Evolutionary conservation across 2,888 invertebrate species (phyloP), one percentile per base, ranked within the genome.

Genomic region (Netelia virgata): DNA sequence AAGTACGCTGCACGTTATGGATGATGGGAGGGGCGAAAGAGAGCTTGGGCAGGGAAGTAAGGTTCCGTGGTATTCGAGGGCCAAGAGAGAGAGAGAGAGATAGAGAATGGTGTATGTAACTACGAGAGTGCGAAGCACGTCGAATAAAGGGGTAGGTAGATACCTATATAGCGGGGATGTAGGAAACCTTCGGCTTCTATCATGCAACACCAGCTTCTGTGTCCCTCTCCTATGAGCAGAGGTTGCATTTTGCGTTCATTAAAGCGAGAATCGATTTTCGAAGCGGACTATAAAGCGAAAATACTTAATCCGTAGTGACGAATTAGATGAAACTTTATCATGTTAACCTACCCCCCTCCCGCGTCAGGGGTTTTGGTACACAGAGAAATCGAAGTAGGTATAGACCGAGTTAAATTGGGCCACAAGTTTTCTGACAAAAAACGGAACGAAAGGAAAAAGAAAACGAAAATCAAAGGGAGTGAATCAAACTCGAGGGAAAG

Each of bases 171-270:
- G 53, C 28, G n/a, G 20, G 50, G 47, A 63, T 36, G 64, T 59
- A 78, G 20, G 66, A 75, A 10, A 79, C 20, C 69, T 74, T 47
- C 36, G 78, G 59, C 74, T 79, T 69, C 43, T 53, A 79, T 68
- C 75, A 70, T 75, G 6, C 36, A 36, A 36, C 36, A 36, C 36
- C 8, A 36, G 36, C 36, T 36, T 36, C 36, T 36, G 6, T 36
- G 36, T 59, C 28, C 23, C 9, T 23, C 20, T 70, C 64, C 73
- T 53, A 20, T 28, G 28, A 80, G 70, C 75, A 50, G 41, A 47
- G 47, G 28, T 41, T 43, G 89, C 89, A 91, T 90, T 92, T 92
- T 88, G 88, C 90, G 90, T 92, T 92, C 92, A 91, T 92, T 92
- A 92, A 91, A 91, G 89, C 87, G 88, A 76, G 88, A 88, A 91